Percentiles rank a stretch among this genome's conserved stretches.
These are phyloP conservation scores for Gerris lacustris DNA, from an alignment of 2,888 invertebrate species.

Conservation along the genomic window DNA sequence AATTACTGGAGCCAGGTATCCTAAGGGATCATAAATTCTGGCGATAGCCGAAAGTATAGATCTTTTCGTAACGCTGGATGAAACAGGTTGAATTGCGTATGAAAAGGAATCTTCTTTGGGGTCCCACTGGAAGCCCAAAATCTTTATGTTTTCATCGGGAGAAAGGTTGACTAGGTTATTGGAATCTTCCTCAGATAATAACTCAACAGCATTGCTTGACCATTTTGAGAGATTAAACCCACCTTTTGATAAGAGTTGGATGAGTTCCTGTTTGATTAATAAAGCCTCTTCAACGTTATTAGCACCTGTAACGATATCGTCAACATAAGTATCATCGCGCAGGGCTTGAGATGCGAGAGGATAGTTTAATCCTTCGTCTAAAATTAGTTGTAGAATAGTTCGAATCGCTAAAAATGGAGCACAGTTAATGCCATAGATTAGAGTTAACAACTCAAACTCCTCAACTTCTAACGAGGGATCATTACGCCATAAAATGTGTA, in stretches of 20 bases:
- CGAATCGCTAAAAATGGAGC: constrained; percentile 25
- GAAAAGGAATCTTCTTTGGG: too few species aligned
- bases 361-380: background rate
- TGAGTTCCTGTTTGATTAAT: constrained; percentile 22
- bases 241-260: constrained; percentile 18
- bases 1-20: constrained; percentile 13
- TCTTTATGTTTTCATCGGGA: constrained; percentile 11
- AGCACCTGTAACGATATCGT: background rate
- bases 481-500: constrained; percentile 25
- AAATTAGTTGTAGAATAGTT: background rate
- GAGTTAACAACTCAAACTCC: constrained; percentile 23
- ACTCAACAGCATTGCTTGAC: constrained; percentile 15
- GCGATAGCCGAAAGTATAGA: constrained; percentile 15
- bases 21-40: constrained; percentile 16
- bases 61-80: constrained; percentile 11
- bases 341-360: background rate
- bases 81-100: constrained; percentile 7
- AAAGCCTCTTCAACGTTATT: constrained; percentile 18
- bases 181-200: constrained; percentile 1
- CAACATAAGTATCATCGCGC: background rate
- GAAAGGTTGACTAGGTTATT: constrained; percentile 8
- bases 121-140: constrained; percentile 20
- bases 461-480: constrained; percentile 17
- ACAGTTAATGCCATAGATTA: constrained; percentile 27
- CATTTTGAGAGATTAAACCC: constrained; percentile 26